A percentile compares a stretch with the other conserved stretches of the same genome.
These are phyloP conservation scores for Hipposideros armiger DNA, from an alignment of 2,113 vertebrate species.

Conservation along the genomic window DNA sequence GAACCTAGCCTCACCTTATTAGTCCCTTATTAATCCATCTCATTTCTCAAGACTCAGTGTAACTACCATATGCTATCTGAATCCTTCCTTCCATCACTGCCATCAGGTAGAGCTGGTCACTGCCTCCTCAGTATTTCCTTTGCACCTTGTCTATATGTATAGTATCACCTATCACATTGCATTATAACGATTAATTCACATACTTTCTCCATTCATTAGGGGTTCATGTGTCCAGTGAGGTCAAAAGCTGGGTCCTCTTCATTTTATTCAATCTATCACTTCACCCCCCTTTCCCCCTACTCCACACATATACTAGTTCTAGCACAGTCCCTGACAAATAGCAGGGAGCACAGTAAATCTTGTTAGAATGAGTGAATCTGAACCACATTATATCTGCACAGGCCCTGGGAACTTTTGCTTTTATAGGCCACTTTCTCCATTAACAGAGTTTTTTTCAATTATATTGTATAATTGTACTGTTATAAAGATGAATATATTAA, in stretches of 20 bases:
- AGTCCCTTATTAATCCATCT: background rate
- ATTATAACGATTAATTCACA: background rate
- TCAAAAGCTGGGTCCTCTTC: background rate
- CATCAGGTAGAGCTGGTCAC: background rate
- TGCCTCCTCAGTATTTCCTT: background rate
- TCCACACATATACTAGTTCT: no score
- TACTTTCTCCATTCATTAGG: background rate
- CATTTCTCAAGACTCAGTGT: background rate
- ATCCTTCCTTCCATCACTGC: background rate
- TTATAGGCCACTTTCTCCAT: background rate
- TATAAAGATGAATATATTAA: conserved; percentile 37
- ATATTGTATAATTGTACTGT: background rate
- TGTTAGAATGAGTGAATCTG: background rate
- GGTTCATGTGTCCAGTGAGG: background rate
- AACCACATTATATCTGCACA: background rate
- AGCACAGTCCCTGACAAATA: background rate
- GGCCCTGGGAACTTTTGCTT: background rate
- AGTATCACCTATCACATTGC: background rate
- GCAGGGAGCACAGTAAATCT: background rate
- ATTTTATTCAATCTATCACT: background rate
- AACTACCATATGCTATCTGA: background rate
- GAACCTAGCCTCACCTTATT: background rate
- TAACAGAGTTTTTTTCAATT: background rate
- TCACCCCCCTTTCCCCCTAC: accelerated
- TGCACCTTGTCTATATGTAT: background rate